Evolutionary conservation across 2,113 vertebrate genomes (phyloP).

Genomic region (Eclectus roratus): DNA sequence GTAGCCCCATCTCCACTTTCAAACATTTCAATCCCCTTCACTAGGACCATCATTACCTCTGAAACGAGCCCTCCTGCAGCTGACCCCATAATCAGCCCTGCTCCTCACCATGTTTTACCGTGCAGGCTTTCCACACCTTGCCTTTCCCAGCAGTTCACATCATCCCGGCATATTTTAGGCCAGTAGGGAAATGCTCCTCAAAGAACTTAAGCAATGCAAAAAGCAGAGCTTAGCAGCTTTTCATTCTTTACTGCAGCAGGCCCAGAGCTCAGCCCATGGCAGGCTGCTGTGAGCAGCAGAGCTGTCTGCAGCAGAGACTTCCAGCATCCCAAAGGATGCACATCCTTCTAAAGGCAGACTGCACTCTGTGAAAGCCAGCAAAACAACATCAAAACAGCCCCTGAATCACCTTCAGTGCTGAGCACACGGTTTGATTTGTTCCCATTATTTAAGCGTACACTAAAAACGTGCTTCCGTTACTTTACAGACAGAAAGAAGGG

Average conservation of each 20-base stretch:
- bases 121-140: not conserved
- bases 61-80: not conserved
- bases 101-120: not conserved
- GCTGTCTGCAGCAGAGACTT: not conserved
- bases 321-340: rapidly evolving
- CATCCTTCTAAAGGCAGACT: not conserved
- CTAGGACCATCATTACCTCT: not conserved
- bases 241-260: not conserved
- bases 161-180: not conserved
- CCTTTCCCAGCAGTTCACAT: not conserved
- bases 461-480: not conserved
- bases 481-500: not conserved
- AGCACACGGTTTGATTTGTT: not conserved
- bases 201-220: not conserved
- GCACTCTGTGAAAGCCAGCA: not conserved
- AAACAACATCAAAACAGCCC: not conserved
- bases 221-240: not conserved
- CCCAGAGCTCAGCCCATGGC: not conserved
- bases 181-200: not conserved
- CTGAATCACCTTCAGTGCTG: not conserved
- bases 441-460: not conserved
- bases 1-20: rapidly evolving
- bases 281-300: not conserved
- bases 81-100: not conserved
- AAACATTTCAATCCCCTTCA: not conserved